Evolutionary conservation across 2,113 vertebrate genomes (phyloP).

Genomic region (Hypocryptadius cinnamomeus): DNA sequence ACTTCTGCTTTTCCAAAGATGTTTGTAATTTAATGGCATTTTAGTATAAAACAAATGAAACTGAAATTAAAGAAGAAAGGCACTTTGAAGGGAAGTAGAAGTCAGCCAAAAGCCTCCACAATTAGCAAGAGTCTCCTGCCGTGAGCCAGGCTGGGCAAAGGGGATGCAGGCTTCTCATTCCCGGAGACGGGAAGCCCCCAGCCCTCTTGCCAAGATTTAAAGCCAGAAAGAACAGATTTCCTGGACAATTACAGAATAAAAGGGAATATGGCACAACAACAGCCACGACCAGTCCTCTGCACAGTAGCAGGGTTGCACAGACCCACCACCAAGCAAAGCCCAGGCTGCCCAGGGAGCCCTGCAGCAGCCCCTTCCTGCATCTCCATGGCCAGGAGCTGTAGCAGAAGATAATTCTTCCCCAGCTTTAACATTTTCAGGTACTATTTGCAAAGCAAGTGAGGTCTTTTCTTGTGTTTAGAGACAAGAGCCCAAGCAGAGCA

Average conservation of each 20-base stretch:
- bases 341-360: neutral
- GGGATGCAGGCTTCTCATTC: neutral
- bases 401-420: neutral
- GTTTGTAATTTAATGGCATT: neutral
- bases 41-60: neutral
- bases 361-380: neutral
- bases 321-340: neutral
- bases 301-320: neutral
- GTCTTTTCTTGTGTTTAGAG: neutral
- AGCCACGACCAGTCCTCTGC: neutral
- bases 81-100: neutral
- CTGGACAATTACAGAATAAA: neutral
- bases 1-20: neutral
- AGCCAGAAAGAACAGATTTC: neutral
- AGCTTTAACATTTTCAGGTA: neutral
- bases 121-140: neutral
- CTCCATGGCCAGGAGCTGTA: neutral
- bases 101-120: neutral
- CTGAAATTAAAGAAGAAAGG: neutral
- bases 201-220: neutral
- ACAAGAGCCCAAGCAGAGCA: neutral
- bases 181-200: neutral
- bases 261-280: neutral
- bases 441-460: neutral
- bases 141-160: neutral